Base-by-base conservation (phyloP, 53 echinoderm and acorn worm genomes). In the Glandiceps talaboti region DNA sequence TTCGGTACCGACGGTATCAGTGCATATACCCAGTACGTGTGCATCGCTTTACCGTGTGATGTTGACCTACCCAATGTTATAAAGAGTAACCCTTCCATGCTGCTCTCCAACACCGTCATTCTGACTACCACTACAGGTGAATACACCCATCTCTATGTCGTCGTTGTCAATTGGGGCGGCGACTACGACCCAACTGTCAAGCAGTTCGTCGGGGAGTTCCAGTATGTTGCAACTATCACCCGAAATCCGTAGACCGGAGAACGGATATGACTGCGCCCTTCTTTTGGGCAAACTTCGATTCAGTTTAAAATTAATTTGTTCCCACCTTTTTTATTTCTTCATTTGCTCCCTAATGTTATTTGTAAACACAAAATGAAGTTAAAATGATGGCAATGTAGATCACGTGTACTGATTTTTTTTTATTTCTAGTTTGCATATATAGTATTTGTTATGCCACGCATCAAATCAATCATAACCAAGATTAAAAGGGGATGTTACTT, bases 61-160 rank as follows among this genome's bases (percentile, higher is more conserved):
- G 83, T 83, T n/a, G 87, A 87, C 31, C 77, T 76, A n/a, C 25
- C 73, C 1, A 77, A 85, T 28, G 81, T 83, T 26, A 33, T 82
- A 26, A 77, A 78, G 0, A 74, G 73, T 75, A 83, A 87, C 64
- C 79, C 79, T 12, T 31, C 74, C 0, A 78, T 82, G 83, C 30
- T 87, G 75, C 87, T 82, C 26, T 33, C 30, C 32, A 87, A 87
- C 33, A 79, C n/a, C 30, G 82, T 87, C 31, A 14, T 14, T 1
- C 1, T 79, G 33, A 82, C 76, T 26, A 79, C 87, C 14, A 1
- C 76, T 0, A 31, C 79, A 1, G 83, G 45, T 1, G 64, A 77
- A 30, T 83, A 73, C 33, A 10, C 12, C 26, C 83, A 83, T 30
- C 27, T 83, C 31, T 83, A 83, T 77, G 83, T 77, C 77, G 30